These are phyloP conservation scores for Pangasius djambal DNA, from an alignment of 2,797 vertebrate species.

Conservation along the genomic window DNA sequence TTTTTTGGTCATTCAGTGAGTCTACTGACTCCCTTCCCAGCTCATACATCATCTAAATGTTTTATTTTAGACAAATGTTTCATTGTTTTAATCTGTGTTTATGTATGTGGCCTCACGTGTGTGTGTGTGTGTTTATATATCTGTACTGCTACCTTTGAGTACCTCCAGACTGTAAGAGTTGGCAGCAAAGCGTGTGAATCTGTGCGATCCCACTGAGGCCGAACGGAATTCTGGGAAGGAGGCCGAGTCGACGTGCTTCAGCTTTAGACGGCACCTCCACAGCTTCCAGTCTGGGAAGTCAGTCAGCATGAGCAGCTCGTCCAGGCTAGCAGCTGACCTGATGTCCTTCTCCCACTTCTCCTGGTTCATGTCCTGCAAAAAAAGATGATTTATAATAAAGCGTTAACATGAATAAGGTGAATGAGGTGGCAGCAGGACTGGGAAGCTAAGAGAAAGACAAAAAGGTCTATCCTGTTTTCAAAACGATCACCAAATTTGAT, in stretches of 20 bases:
- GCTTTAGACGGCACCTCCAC: slow-evolving; percentile 89
- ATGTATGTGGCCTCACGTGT: neutral
- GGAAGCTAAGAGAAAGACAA: neutral
- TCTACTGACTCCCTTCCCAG: neutral
- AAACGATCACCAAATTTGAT: neutral
- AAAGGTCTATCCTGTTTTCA: neutral
- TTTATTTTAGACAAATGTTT: neutral
- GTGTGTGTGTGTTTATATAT: neutral
- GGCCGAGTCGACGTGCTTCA: slow-evolving; percentile 74
- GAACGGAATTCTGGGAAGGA: slow-evolving; percentile 57
- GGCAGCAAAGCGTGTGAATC: slow-evolving; percentile 91
- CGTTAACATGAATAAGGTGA: neutral
- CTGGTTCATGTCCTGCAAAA: slow-evolving; percentile 62
- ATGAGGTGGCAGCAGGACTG: neutral
- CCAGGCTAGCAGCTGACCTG: slow-evolving; percentile 87
- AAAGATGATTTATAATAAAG: neutral
- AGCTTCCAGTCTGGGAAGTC: slow-evolving; percentile 94
- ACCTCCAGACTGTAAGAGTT: slow-evolving; percentile 91
- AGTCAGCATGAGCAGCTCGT: slow-evolving; percentile 87
- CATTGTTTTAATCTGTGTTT: neutral
- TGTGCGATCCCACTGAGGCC: slow-evolving; percentile 82
- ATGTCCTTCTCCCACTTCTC: slow-evolving; percentile 84
- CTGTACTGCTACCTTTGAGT: slow-evolving; percentile 79
- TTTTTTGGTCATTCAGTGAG: neutral
- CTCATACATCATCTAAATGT: neutral